Conservation (phyloP, 92 coral and sea anemone species). For the Epizoanthus scotinus region DNA sequence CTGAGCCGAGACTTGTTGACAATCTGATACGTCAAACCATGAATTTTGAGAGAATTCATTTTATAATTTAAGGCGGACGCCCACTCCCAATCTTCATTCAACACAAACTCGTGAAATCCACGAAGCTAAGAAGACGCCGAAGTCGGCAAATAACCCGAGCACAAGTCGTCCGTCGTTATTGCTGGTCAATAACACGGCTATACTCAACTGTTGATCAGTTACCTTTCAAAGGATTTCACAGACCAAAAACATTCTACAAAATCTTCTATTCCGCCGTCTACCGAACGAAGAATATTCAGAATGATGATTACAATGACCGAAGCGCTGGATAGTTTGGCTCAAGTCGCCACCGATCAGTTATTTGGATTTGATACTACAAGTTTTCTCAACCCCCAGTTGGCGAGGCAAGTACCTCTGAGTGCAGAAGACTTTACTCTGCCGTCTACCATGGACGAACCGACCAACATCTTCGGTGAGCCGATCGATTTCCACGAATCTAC, state of each 20-base stretch:
- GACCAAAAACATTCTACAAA: conserved; percentile 13
- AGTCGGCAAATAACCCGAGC: conserved; percentile 38
- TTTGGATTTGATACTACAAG: conserved; percentile 98
- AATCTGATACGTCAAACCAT: conserved; percentile 52
- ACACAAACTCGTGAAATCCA: conserved; percentile 87
- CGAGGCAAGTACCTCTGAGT: conserved; percentile 89
- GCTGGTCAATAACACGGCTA: conserved; percentile 99
- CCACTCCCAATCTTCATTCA: conserved; percentile 86
- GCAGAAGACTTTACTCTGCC: conserved; percentile 87
- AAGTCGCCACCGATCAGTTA: conserved; percentile 99
- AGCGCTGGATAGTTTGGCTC: conserved; percentile 94
- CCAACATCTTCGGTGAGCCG: conserved; percentile 97
- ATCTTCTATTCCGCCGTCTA: conserved; percentile 42
- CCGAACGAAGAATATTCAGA: conserved; percentile 25
- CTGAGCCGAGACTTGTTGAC: conserved; percentile 43
- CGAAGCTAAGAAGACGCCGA: conserved; percentile 86
- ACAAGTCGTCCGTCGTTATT: conserved; percentile 89
- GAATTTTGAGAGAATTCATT: conserved; percentile 32
- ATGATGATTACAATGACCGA: conserved; percentile 96
- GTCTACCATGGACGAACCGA: conserved; percentile 87
- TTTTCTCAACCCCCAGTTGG: conserved; percentile 90
- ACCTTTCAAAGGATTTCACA: conserved; percentile 54
- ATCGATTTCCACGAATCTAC: conserved; percentile 93
- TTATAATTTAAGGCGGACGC: conserved; percentile 86
- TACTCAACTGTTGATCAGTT: conserved; percentile 99